phyloP scores from a whole-genome alignment of 2,113 vertebrate genomes.

The Maccullochella peelii region DNA sequence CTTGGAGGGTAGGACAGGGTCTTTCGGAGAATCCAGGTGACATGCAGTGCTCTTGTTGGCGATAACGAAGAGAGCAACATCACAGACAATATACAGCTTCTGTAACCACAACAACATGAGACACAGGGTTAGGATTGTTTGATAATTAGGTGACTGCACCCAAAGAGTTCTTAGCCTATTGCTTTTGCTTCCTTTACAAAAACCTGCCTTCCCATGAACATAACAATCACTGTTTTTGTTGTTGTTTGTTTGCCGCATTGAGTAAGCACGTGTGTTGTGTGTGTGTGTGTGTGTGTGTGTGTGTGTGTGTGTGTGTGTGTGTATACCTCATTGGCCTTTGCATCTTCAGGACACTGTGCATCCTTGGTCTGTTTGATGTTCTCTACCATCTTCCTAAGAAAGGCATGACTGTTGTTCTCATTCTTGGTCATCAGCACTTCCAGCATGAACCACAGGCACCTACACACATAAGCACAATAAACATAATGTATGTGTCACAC shows the following conservation, averaged over 20 bases:
- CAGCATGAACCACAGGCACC: constrained; percentile 99
- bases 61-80: constrained; percentile 97
- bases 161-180: neutral
- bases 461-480: constrained; percentile 40
- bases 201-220: neutral
- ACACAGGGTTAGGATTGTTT: neutral
- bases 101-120: constrained; percentile 71
- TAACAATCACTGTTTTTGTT: neutral
- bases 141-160: neutral
- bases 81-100: constrained; percentile 99
- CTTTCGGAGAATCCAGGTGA: constrained; percentile 95
- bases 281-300: neutral
- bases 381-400: constrained; percentile 98
- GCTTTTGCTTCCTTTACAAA: neutral
- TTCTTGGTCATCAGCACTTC: constrained; percentile 99
- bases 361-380: constrained; percentile 98
- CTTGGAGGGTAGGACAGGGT: constrained; percentile 93
- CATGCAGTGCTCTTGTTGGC: constrained; percentile 98
- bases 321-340: constrained; percentile 94
- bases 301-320: neutral
- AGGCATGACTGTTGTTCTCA: constrained; percentile 99
- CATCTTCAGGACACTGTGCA: constrained; percentile 95
- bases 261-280: neutral
- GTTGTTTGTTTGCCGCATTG: neutral
- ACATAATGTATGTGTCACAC: neutral